Conservation (phyloP, 2,888 invertebrate species). For the Megastigmus dorsalis region DNA sequence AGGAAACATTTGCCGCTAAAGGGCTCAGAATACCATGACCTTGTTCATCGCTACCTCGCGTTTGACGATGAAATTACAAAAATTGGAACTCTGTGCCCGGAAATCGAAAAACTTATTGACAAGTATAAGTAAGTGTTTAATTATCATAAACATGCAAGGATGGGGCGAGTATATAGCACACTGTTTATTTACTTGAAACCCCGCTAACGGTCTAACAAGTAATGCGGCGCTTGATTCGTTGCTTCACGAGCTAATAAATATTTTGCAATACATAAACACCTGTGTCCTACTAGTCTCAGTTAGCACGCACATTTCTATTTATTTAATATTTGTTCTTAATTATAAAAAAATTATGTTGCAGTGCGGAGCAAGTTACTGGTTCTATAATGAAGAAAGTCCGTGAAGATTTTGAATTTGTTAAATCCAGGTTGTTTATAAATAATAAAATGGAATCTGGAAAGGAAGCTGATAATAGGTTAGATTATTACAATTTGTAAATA, state of each 20-base stretch:
- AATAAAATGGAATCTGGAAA: conserved; percentile 29
- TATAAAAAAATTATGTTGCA: conserved; percentile 57
- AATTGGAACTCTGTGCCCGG: conserved; percentile 77
- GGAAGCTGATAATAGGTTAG: conserved; percentile 38
- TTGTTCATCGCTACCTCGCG: conserved; percentile 76
- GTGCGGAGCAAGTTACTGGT: conserved; percentile 66
- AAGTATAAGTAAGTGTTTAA: conserved; percentile 70
- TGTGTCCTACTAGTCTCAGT: no score
- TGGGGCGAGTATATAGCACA: no score
- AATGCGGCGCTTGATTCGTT: no score
- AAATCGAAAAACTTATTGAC: conserved; percentile 77
- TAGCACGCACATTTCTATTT: no score
- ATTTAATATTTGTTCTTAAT: no score
- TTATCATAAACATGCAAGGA: no score
- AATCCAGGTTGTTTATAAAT: conserved; percentile 54
- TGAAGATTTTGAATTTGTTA: conserved; percentile 65
- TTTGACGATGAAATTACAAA: conserved; percentile 79
- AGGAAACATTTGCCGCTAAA: conserved; percentile 68
- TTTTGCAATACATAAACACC: no score
- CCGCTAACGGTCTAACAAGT: no score
- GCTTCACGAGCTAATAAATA: no score
- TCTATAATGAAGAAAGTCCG: conserved; percentile 65
- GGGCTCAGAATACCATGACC: conserved; percentile 70
- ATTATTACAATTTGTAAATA: background rate
- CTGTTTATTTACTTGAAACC: no score